Conservation (phyloP, 2,113 vertebrate genomes). For the Eptesicus fuscus region DNA sequence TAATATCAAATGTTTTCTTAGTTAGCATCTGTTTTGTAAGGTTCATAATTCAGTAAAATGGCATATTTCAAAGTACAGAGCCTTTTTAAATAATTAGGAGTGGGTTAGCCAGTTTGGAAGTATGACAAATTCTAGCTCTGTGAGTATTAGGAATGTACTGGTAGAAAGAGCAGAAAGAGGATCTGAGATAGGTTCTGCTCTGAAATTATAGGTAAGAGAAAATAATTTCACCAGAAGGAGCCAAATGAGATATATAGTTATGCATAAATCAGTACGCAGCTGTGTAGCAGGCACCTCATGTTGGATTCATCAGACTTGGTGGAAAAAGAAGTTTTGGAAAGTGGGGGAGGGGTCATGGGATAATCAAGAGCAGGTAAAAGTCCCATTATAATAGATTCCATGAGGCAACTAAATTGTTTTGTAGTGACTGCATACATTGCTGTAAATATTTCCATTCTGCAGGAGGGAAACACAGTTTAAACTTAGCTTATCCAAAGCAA, state of each 20-base stretch:
- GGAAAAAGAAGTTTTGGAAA: not conserved
- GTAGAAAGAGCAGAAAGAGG: not conserved
- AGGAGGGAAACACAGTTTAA: not conserved
- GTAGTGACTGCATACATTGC: not conserved
- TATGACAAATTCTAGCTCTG: slow-evolving; percentile 27
- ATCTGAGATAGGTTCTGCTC: not conserved
- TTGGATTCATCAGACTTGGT: slow-evolving; percentile 30
- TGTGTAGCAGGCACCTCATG: slow-evolving; percentile 35
- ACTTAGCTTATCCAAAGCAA: not conserved
- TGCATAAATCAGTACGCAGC: slow-evolving; percentile 49
- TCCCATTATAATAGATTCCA: slow-evolving; percentile 38
- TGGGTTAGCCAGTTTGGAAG: slow-evolving; percentile 64
- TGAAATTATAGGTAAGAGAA: slow-evolving; percentile 3
- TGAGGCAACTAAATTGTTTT: slow-evolving; percentile 47
- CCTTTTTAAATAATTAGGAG: slow-evolving; percentile 77
- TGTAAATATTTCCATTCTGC: slow-evolving; percentile 58
- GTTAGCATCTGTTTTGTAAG: slow-evolving; percentile 78
- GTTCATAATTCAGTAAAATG: slow-evolving; percentile 77
- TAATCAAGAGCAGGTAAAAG: slow-evolving; percentile 64
- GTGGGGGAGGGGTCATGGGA: not conserved
- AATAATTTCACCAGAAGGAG: not conserved
- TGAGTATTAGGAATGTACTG: not conserved
- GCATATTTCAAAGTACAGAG: slow-evolving; percentile 78
- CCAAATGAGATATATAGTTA: not conserved
- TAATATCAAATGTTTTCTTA: slow-evolving; percentile 79